phyloP scores from a whole-genome alignment of 2,888 invertebrate species.

The Stictocephala bisonia region DNA sequence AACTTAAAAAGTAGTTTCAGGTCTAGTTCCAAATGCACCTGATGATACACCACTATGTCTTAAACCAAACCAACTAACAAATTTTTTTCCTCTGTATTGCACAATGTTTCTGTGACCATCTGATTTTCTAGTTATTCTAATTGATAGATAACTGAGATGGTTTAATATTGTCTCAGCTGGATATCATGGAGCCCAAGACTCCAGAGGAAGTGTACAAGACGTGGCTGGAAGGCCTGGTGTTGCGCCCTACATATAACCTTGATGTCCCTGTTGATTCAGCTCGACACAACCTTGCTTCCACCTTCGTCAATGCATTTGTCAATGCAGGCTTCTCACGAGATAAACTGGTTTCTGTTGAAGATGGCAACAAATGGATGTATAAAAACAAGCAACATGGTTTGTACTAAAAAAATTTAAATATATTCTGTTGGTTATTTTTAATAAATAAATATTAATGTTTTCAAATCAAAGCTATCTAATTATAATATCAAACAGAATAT shows the following conservation, averaged over 20 bases:
- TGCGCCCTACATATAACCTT: slow-evolving; percentile 60
- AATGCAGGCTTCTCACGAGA: slow-evolving; percentile 98
- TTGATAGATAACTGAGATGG: not conserved
- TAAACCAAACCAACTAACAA: not conserved
- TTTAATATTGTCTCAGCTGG: slow-evolving; percentile 71
- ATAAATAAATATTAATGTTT: too few species aligned
- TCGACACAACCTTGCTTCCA: slow-evolving; percentile 94
- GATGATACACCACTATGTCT: not conserved
- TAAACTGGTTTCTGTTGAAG: slow-evolving; percentile 91
- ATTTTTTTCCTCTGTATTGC: too few species aligned
- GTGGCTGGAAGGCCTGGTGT: slow-evolving; percentile 79
- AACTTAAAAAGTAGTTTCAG: too few species aligned
- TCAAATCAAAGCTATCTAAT: too few species aligned
- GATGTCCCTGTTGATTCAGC: slow-evolving; percentile 86
- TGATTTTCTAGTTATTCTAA: too few species aligned
- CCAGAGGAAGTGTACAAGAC: slow-evolving; percentile 99
- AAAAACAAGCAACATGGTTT: slow-evolving; percentile 94
- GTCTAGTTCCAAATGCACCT: too few species aligned
- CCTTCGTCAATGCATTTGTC: slow-evolving; percentile 98
- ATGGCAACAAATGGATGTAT: slow-evolving; percentile 88
- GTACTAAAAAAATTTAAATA: too few species aligned
- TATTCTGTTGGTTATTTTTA: too few species aligned
- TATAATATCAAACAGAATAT: too few species aligned
- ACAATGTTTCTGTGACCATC: too few species aligned
- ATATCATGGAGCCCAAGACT: slow-evolving; percentile 98